phyloP scores from a whole-genome alignment of 2,888 invertebrate species.

The Luperina nickerlii region DNA sequence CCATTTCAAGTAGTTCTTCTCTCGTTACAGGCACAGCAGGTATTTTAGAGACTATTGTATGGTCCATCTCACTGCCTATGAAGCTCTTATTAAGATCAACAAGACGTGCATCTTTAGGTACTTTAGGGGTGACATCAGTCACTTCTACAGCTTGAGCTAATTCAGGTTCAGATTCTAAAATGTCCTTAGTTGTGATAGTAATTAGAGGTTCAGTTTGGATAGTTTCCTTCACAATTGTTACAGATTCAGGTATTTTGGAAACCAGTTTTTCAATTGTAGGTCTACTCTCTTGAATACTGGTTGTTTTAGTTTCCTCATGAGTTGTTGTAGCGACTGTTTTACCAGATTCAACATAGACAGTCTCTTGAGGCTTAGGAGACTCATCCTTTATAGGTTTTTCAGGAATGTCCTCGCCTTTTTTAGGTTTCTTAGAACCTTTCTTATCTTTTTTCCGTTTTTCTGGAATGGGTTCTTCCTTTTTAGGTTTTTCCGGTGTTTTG shows the following conservation, averaged over 20 bases:
- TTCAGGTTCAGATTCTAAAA: slow-evolving; percentile 36
- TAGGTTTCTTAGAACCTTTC: slow-evolving; percentile 5
- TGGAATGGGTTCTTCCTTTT: neutral
- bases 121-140: slow-evolving; percentile 37
- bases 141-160: slow-evolving; percentile 54
- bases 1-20: slow-evolving; percentile 25
- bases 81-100: slow-evolving; percentile 70
- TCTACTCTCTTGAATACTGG: slow-evolving; percentile 12
- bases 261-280: slow-evolving; percentile 12
- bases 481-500: slow-evolving; percentile 18
- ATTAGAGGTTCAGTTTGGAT: slow-evolving; percentile 48
- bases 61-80: slow-evolving; percentile 73
- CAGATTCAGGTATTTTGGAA: slow-evolving; percentile 35
- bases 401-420: slow-evolving; percentile 8
- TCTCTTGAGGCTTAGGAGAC: neutral
- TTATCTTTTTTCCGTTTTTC: slow-evolving; percentile 30
- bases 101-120: slow-evolving; percentile 60
- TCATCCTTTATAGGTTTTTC: slow-evolving; percentile 14
- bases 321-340: slow-evolving; percentile 16
- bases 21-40: slow-evolving; percentile 30
- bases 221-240: slow-evolving; percentile 41
- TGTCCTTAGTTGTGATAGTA: slow-evolving; percentile 29
- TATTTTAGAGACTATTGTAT: slow-evolving; percentile 66
- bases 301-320: slow-evolving; percentile 5
- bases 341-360: neutral